A percentile compares a stretch with the other conserved stretches of the same genome.
Conservation (phyloP, 1,140 invertebrate species). For the Kradibia gibbosae region DNA sequence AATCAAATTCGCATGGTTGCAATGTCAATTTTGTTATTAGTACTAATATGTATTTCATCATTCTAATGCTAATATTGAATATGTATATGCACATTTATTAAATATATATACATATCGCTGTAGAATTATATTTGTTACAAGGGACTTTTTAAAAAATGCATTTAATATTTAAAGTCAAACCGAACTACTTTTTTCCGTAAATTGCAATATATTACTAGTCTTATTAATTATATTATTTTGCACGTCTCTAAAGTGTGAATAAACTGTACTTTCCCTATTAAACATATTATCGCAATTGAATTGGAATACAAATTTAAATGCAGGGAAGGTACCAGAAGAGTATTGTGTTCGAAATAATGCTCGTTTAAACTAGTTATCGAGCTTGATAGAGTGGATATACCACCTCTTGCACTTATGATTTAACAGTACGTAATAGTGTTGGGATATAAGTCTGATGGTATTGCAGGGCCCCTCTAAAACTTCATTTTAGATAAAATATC, state of each 20-base stretch:
- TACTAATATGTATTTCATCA: too few species aligned
- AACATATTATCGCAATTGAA: not conserved
- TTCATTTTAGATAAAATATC: not conserved
- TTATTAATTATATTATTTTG: too few species aligned
- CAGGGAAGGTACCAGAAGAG: constrained; percentile 19
- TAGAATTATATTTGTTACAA: too few species aligned
- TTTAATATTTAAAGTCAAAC: too few species aligned
- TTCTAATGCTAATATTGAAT: too few species aligned
- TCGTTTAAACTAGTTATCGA: constrained; percentile 51
- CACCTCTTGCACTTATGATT: not conserved
- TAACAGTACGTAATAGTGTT: not conserved
- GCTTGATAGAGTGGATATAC: constrained; percentile 45
- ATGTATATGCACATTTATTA: too few species aligned
- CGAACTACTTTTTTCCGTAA: too few species aligned
- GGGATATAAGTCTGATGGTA: not conserved
- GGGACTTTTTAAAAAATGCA: too few species aligned
- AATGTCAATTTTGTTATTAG: too few species aligned
- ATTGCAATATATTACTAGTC: too few species aligned
- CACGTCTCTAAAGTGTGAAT: not conserved
- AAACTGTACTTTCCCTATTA: not conserved
- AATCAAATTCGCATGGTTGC: too few species aligned
- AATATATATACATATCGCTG: too few species aligned
- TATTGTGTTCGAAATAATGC: constrained; percentile 46
- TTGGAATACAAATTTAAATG: not conserved
- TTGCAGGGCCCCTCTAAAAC: not conserved